A percentile compares a stretch with the other conserved stretches of the same genome.
Conservation (phyloP, 2,113 vertebrate species). For the Pogonocichla stellata region DNA sequence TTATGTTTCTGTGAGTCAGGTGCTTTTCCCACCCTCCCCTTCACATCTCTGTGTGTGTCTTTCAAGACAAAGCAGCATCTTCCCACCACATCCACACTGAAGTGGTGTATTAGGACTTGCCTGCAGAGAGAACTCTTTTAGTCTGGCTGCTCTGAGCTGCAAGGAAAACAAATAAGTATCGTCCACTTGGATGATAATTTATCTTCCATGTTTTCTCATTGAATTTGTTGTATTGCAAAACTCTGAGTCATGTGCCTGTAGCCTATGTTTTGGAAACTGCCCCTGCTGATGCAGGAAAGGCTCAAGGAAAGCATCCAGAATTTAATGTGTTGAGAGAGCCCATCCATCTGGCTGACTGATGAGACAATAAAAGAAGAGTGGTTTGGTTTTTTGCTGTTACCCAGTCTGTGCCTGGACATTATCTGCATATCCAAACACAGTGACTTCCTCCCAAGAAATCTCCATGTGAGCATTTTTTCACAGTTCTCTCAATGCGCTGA, state of each 20-base stretch:
- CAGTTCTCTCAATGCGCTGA: neutral
- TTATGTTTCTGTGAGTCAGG: neutral
- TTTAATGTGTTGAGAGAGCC: neutral
- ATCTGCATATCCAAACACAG: neutral
- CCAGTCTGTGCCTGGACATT: neutral
- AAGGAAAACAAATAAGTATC: neutral
- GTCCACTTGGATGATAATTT: neutral
- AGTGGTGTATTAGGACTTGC: neutral
- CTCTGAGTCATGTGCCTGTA: neutral
- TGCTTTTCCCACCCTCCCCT: neutral
- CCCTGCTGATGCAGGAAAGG: neutral
- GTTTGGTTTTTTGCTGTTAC: neutral
- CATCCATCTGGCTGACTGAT: neutral
- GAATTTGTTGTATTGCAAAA: conserved; percentile 1
- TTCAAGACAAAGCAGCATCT: neutral
- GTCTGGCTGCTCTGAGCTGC: neutral
- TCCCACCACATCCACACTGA: neutral
- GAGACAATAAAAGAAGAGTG: neutral
- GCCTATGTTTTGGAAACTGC: neutral
- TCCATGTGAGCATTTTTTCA: neutral
- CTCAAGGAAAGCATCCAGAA: neutral
- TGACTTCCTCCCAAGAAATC: neutral
- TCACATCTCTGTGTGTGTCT: neutral
- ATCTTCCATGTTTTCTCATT: neutral
- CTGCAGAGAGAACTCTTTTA: neutral